Evolutionary conservation across 2,888 invertebrate species (phyloP).

Genomic region (Andricus quercusramuli): DNA sequence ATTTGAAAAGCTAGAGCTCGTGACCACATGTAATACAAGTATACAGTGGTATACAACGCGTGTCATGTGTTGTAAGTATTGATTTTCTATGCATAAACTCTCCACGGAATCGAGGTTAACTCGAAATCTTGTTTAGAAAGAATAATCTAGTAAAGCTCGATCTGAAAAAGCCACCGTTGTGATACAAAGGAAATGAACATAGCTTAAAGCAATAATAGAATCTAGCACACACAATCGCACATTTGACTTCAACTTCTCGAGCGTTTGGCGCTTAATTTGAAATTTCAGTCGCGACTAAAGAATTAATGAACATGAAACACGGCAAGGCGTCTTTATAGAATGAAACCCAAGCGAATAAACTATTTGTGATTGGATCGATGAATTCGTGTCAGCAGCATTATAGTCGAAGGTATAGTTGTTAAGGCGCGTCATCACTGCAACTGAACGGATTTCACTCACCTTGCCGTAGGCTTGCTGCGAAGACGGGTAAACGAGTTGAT

Average conservation of each 20-base stretch:
- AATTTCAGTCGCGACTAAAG: not conserved
- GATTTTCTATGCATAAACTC: slow-evolving; percentile 73
- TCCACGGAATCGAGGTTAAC: slow-evolving; percentile 71
- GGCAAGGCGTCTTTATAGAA: not conserved
- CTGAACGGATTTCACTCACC: slow-evolving; percentile 56
- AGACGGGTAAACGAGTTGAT: slow-evolving; percentile 56
- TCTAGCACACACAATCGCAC: not conserved
- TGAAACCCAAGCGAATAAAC: not conserved
- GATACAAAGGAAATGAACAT: not conserved
- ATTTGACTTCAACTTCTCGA: not conserved
- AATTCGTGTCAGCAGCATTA: not conserved
- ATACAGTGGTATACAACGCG: slow-evolving; percentile 37
- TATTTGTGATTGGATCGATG: slow-evolving; percentile 52
- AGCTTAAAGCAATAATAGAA: not conserved
- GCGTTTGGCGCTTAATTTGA: slow-evolving; percentile 23
- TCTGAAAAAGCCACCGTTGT: not conserved
- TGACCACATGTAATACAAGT: not conserved
- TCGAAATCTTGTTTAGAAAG: slow-evolving; percentile 57
- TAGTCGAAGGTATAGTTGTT: slow-evolving; percentile 33
- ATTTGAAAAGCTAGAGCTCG: not conserved
- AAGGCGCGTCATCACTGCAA: slow-evolving; percentile 45
- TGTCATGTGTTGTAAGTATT: slow-evolving; percentile 67
- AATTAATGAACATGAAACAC: not conserved
- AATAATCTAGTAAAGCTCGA: not conserved
- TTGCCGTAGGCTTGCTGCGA: slow-evolving; percentile 62